Conservation (phyloP, 2,888 invertebrate species). For the Microchrysa polita region DNA sequence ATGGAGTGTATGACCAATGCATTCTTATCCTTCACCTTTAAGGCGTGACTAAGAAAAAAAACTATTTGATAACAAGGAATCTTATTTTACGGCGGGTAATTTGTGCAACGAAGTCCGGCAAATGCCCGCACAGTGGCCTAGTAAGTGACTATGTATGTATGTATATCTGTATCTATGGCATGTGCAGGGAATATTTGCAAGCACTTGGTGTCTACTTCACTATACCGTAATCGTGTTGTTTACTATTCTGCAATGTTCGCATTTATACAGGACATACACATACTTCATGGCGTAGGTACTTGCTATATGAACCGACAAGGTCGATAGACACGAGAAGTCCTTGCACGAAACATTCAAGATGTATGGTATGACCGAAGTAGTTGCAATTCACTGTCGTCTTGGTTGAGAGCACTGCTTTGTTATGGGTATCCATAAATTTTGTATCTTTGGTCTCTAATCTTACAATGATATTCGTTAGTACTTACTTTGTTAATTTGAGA, state of each 20-base stretch:
- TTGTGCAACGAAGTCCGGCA: too few relatives aligned
- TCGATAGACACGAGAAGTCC: constrained; percentile 19
- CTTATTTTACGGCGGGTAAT: too few relatives aligned
- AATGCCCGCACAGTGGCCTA: too few relatives aligned
- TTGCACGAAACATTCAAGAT: not conserved
- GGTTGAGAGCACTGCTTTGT: not conserved
- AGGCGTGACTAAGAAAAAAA: too few relatives aligned
- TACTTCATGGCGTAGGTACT: constrained; percentile 37
- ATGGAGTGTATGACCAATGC: too few relatives aligned
- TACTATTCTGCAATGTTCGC: constrained; percentile 46
- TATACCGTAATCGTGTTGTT: constrained; percentile 20
- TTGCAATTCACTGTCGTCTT: constrained; percentile 18
- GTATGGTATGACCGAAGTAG: too few relatives aligned
- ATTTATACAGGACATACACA: constrained; percentile 26
- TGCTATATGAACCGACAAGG: not conserved
- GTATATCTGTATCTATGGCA: too few relatives aligned
- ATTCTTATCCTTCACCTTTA: too few relatives aligned
- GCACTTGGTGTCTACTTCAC: not conserved
- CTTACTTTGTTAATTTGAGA: not conserved
- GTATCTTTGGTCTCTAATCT: constrained; percentile 22
- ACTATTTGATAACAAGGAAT: too few relatives aligned
- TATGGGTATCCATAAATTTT: not conserved
- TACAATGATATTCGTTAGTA: constrained; percentile 6
- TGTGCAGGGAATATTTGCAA: too few relatives aligned
- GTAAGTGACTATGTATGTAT: too few relatives aligned